A percentile compares a stretch with the other conserved stretches of the same genome.
These are phyloP conservation scores for Magallana nippona DNA, from an alignment of 2,888 invertebrate genomes.

Conservation along the genomic window DNA sequence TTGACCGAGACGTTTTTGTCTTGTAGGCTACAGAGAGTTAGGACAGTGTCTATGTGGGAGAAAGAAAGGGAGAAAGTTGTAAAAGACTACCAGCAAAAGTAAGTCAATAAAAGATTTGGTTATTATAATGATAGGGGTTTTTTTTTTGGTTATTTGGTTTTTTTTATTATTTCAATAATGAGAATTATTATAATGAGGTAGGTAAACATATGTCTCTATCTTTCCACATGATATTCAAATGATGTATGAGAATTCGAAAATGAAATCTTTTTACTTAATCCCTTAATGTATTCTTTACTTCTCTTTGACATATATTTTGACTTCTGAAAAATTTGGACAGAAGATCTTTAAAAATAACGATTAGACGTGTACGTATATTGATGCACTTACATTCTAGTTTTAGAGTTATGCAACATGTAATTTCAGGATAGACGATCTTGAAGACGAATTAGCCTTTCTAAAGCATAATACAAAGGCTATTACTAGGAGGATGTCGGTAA, in stretches of 20 bases:
- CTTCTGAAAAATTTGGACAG: not conserved
- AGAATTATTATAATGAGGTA: too few species aligned
- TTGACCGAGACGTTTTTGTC: not conserved
- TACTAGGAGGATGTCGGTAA: slow-evolving; percentile 59
- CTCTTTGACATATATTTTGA: not conserved
- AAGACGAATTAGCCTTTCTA: slow-evolving; percentile 54
- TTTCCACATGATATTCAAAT: too few species aligned
- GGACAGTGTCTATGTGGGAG: slow-evolving; percentile 67
- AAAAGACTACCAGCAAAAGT: slow-evolving; percentile 63
- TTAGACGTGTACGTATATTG: too few species aligned
- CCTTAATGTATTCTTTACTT: too few species aligned
- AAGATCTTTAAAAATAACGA: not conserved
- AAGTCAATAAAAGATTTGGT: too few species aligned
- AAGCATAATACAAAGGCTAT: slow-evolving; percentile 54
- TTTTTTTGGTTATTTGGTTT: too few species aligned
- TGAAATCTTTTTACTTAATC: too few species aligned
- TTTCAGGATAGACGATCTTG: slow-evolving; percentile 61
- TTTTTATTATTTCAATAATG: too few species aligned
- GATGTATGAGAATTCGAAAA: too few species aligned
- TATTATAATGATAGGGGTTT: too few species aligned
- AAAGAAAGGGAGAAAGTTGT: slow-evolving; percentile 68
- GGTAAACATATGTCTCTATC: too few species aligned
- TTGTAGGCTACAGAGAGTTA: slow-evolving; percentile 64
- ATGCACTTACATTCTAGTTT: too few species aligned
- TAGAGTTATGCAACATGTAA: not conserved